These are phyloP conservation scores for Agriopis leucophaearia DNA, from an alignment of 2,888 invertebrate species.

Conservation along the genomic window DNA sequence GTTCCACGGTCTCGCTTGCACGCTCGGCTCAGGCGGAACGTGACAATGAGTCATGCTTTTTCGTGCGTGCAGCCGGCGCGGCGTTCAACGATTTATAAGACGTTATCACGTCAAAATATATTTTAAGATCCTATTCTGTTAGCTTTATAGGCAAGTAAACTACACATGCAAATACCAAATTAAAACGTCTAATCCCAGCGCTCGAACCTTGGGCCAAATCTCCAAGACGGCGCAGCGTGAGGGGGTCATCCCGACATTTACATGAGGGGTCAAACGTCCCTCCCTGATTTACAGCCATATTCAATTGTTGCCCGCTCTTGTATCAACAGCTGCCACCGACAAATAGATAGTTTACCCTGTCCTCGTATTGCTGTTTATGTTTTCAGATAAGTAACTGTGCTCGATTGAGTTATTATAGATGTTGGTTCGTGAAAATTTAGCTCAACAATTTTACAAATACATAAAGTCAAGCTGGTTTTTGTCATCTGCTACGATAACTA, in stretches of 20 bases:
- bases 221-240: slow-evolving; percentile 61
- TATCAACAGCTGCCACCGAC: slow-evolving; percentile 79
- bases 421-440: not conserved
- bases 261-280: slow-evolving; percentile 77
- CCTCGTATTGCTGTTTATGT: slow-evolving; percentile 45
- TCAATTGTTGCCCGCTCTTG: slow-evolving; percentile 81
- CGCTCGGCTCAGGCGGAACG: no score
- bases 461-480: not conserved
- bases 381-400: slow-evolving; percentile 40
- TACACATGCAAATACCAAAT: slow-evolving; percentile 15
- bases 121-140: no score
- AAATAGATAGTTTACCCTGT: slow-evolving; percentile 68
- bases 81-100: no score
- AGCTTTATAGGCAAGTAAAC: no score
- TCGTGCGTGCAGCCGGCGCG: no score
- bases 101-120: no score
- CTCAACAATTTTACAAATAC: not conserved
- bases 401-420: slow-evolving; percentile 29
- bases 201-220: slow-evolving; percentile 59
- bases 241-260: slow-evolving; percentile 71
- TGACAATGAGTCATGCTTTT: no score
- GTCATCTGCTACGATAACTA: not conserved
- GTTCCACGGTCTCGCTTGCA: no score
- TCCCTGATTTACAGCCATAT: slow-evolving; percentile 81
- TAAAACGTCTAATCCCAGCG: slow-evolving; percentile 44